Conservation (phyloP, 1,140 invertebrate species). For the Centruroides vittatus region DNA sequence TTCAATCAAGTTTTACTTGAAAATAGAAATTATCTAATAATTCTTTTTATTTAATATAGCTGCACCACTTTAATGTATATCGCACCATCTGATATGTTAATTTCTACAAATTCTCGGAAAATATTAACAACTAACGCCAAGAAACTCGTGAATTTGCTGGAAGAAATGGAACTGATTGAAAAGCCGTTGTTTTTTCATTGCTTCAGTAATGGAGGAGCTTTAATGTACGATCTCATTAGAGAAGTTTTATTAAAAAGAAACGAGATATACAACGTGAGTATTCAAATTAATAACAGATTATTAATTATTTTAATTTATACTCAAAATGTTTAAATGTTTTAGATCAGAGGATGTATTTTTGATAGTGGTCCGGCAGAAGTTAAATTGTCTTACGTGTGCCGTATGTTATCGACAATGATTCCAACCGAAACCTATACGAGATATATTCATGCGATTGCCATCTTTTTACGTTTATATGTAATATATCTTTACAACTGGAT, state of each 20-base stretch:
- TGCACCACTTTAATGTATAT: conserved; percentile 58
- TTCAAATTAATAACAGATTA: no score
- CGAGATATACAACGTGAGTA: no score
- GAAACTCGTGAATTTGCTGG: conserved; percentile 47
- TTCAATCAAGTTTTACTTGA: no score
- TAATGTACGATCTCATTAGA: conserved; percentile 48
- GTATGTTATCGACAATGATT: conserved; percentile 41
- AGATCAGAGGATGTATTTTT: conserved; percentile 55
- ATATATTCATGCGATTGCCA: conserved; percentile 15
- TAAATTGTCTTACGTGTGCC: conserved; percentile 38
- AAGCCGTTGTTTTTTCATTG: conserved; percentile 62
- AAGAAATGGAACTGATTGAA: conserved; percentile 43
- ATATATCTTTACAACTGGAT: conserved; percentile 19
- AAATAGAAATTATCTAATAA: no score
- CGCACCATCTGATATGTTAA: conserved; percentile 40
- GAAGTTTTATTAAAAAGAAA: conserved; percentile 26
- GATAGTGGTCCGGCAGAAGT: conserved; percentile 55
- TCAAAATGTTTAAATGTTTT: no score
- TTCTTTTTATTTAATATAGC: conserved; percentile 32
- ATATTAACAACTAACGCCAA: conserved; percentile 44
- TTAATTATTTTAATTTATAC: no score
- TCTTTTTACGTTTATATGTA: conserved; percentile 18
- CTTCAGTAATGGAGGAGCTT: conserved; percentile 63
- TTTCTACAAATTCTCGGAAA: conserved; percentile 30
- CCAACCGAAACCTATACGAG: conserved; percentile 17